Evolutionary conservation across 2,888 invertebrate genomes (phyloP).

Genomic region (Eristalis pertinax): DNA sequence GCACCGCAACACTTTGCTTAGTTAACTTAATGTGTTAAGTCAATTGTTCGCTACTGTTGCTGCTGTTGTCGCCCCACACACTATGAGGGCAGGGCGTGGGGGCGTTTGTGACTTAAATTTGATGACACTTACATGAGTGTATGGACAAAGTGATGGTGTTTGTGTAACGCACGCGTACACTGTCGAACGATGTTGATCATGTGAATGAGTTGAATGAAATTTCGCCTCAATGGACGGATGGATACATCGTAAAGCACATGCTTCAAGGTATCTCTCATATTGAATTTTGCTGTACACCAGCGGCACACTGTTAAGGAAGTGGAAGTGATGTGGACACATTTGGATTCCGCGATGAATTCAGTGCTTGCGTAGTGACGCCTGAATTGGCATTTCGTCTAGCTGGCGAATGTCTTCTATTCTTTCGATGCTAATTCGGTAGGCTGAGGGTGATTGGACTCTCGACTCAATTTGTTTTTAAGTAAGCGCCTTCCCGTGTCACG

Average conservation of each 20-base stretch:
- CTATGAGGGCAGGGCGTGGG: neutral
- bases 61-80: neutral
- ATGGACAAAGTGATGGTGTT: neutral
- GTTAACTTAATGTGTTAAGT: slow-evolving; percentile 62
- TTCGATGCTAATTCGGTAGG: too few species aligned
- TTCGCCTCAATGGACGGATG: neutral
- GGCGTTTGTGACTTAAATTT: slow-evolving; percentile 12
- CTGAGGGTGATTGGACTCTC: too few species aligned
- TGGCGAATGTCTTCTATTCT: neutral
- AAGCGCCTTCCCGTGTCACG: too few species aligned
- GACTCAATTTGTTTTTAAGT: too few species aligned
- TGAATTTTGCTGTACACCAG: neutral
- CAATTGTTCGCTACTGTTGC: slow-evolving; percentile 30
- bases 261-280: neutral
- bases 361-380: neutral
- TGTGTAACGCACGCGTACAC: neutral
- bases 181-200: neutral
- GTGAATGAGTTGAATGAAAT: neutral
- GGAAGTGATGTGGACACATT: neutral
- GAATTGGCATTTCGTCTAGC: too few species aligned
- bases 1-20: slow-evolving; percentile 34
- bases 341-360: neutral
- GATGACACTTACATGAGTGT: neutral
- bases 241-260: neutral
- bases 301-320: neutral